Conservation (phyloP, 2,113 vertebrate species). For the Vireo altiloquus region DNA sequence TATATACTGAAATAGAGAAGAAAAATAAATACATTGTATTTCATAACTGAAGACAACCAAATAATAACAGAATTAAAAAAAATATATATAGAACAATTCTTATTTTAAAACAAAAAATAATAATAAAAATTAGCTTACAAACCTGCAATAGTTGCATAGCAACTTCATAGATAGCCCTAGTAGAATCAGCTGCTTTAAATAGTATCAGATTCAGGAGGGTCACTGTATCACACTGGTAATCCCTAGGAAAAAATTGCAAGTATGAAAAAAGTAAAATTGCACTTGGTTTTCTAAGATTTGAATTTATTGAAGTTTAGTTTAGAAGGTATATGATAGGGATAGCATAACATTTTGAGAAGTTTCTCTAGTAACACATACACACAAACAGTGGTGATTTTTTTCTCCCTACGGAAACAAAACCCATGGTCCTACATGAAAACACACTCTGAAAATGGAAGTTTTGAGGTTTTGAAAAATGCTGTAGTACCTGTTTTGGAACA, state of each 20-base stretch:
- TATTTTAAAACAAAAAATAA: background rate
- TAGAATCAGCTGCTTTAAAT: conserved; percentile 97
- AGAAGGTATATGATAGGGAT: background rate
- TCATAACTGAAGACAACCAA: background rate
- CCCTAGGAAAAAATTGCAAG: conserved; percentile 75
- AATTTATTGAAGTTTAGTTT: background rate
- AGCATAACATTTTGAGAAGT: background rate
- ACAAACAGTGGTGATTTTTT: background rate
- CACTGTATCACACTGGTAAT: conserved; percentile 99
- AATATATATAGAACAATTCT: background rate
- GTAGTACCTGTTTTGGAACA: conserved; percentile 94
- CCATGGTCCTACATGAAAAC: background rate
- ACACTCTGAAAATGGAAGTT: background rate
- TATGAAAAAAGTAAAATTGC: background rate
- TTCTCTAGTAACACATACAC: background rate
- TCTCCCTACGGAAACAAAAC: background rate
- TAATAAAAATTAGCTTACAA: conserved; percentile 34
- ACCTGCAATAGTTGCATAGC: conserved; percentile 99
- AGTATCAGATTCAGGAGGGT: conserved; percentile 97
- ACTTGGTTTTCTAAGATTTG: background rate
- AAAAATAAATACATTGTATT: background rate
- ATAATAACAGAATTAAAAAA: background rate
- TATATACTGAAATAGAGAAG: background rate
- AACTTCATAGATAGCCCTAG: conserved; percentile 94
- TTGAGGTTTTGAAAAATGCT: background rate